phyloP scores from a whole-genome alignment of 2,888 invertebrate genomes.

The Tholera decimalis region DNA sequence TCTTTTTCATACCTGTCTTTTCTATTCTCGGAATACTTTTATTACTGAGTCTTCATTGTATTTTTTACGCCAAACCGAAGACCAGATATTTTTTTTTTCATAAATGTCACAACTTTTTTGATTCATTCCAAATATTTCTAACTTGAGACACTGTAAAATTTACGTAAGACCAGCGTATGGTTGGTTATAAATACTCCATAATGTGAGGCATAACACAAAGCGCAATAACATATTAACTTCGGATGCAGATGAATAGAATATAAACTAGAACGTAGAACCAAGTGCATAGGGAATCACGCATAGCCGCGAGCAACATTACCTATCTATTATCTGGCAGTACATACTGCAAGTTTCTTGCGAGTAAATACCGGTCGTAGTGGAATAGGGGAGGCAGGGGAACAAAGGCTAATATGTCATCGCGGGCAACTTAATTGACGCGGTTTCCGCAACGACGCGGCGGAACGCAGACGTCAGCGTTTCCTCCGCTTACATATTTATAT shows the following conservation, averaged over 20 bases:
- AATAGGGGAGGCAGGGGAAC: constrained; percentile 76
- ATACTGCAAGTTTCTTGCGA: constrained; percentile 77
- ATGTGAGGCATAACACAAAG: constrained; percentile 36
- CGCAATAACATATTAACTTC: constrained; percentile 53
- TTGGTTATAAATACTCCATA: constrained; percentile 20
- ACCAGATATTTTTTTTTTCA: constrained; percentile 26
- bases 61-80: constrained; percentile 27
- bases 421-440: constrained; percentile 90
- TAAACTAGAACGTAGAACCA: constrained; percentile 58
- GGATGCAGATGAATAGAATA: constrained; percentile 60
- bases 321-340: constrained; percentile 67
- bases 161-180: not conserved
- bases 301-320: constrained; percentile 64
- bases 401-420: constrained; percentile 91
- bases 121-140: not conserved
- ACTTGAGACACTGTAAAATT: not conserved
- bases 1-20: constrained; percentile 54
- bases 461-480: constrained; percentile 89
- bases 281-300: constrained; percentile 67
- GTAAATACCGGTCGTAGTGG: constrained; percentile 77
- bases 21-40: constrained; percentile 40
- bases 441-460: constrained; percentile 88
- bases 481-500: constrained; percentile 88
- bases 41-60: constrained; percentile 15
- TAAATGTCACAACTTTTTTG: constrained; percentile 18